Base-by-base conservation (phyloP, 2,888 invertebrate genomes). In the Argyresthia albistria region DNA sequence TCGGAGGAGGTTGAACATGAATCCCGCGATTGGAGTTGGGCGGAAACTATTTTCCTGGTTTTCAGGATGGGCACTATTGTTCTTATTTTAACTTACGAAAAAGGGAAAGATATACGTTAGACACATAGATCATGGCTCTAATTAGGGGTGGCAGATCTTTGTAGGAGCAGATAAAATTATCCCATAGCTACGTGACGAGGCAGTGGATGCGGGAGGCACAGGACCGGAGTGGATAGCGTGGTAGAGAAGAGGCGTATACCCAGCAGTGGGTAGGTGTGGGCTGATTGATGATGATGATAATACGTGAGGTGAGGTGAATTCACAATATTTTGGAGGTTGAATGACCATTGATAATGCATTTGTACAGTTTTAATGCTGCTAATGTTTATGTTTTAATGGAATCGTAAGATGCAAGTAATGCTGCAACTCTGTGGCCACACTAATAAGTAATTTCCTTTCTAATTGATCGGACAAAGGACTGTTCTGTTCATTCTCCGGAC, bases 391-490 rank as follows among this genome's bases (percentile, higher is more conserved):
- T 45, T 8, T 14, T n/a, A 35, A 46, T 16, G 25, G n/a, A 46
- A 46, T 45, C 16, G 12, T 46, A 1, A 4, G 46, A 39, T 46
- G 51, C 45, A 14, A 12, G 11, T 45, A 11, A 36, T n/a, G 35
- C 15, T 35, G n/a, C n/a, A n/a, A n/a, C 45, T 43, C 45, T 35
- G 35, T 35, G 36, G 10, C 7, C 50, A 39, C 61, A 64, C 66
- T 70, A 75, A 75, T 76, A 70, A 70, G 67, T n/a, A 35, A 35
- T n/a, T 69, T 67, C 70, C 73, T 62, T 69, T 45, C 65, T 67
- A 72, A 67, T 66, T 66, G 56, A 56, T 60, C 54, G 56, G 52
- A 59, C 59, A 80, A 79, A 79, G 74, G 76, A 65, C 65, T 60
- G 57, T 62, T 69, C 65, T 60, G 57, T 62, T 69, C 70, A 73